Evolutionary conservation across 2,888 invertebrate species (phyloP), one percentile per base, ranked within the genome.

Genomic region (Diaphora mendica): DNA sequence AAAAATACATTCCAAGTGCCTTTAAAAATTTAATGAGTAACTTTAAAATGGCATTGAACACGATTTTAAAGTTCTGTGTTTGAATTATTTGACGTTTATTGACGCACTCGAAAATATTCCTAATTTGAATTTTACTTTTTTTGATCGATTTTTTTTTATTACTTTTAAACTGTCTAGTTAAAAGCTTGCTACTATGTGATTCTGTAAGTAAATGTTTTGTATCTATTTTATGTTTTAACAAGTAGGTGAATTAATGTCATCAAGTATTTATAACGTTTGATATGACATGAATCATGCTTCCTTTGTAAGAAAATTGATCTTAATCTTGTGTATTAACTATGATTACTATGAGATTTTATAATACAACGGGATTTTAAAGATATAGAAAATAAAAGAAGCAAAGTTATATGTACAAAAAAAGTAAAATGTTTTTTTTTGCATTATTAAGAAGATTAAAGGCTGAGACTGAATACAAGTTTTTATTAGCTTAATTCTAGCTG

Each of bases 1-100:
- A 48, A 62, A 68, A 44, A 72, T 68, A 68, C 13, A 35, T 30
- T 17, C 17, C 17, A 30, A 30, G 62, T 62, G 62, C 62, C 62
- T 62, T 62, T 62, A 59, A 59, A 59, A 59, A 59, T 26, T 26
- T 59, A 62, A 62, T 62, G 30, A 7, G 5, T 30, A 30, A 30
- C 4, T 62, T 30, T 15, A 30, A 15, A 62, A 62, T 26, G 59
- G 59, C 26, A 59, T 59, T 26, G 59, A 26, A 15, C 15, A 26
- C 26, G 17, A 30, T 62, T 30, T 30, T 62, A 17, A 2, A 23
- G 2, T 23, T 55, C 23, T 8, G n/a, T 55, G 20, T 48, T 48
- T 48, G 11, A 55, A 55, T 55, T 62, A 30, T 30, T 30, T 62
- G 30, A 30, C 62, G 30, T 62, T 62, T 62, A 62, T 15, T 59